These are phyloP conservation scores for Leucophenga maculata DNA, from an alignment of 2,888 invertebrate species.

Conservation along the genomic window DNA sequence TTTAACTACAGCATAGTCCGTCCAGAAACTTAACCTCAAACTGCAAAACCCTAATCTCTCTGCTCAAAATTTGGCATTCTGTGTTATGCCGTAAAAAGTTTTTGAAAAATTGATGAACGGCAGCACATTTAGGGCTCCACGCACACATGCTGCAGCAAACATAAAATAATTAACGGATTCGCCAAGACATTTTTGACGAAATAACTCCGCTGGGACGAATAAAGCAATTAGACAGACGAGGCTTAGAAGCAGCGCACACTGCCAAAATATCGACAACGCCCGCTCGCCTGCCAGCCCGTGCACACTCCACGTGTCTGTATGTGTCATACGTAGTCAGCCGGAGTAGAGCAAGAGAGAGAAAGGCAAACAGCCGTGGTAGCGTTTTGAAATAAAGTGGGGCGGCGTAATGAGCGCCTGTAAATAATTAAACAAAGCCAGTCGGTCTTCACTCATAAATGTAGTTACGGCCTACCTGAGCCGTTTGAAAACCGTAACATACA, in stretches of 20 bases:
- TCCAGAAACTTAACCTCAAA: slow-evolving; percentile 8
- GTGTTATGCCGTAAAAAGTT: neutral
- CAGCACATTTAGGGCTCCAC: slow-evolving; percentile 15
- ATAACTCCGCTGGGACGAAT: slow-evolving; percentile 60
- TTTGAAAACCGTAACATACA: neutral
- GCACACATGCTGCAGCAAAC: slow-evolving; percentile 53
- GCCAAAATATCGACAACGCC: slow-evolving; percentile 19
- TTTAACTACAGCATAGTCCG: slow-evolving; percentile 8
- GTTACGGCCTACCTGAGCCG: neutral
- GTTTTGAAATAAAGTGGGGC: neutral
- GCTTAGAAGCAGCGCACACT: slow-evolving; percentile 36
- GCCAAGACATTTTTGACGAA: slow-evolving; percentile 56
- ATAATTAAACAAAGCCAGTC: slow-evolving; percentile 11
- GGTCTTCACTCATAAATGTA: neutral
- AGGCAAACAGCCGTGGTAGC: neutral
- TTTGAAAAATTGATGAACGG: neutral
- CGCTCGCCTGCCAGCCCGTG: neutral
- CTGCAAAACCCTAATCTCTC: neutral
- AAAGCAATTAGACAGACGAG: slow-evolving; percentile 63
- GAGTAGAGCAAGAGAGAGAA: neutral
- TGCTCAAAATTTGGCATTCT: slow-evolving; percentile 10
- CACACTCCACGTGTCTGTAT: neutral
- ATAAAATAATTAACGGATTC: slow-evolving; percentile 59
- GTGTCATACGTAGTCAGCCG: neutral
- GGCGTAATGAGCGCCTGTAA: slow-evolving; percentile 18